These are phyloP conservation scores for Heteractis magnifica DNA, from an alignment of 92 coral and sea anemone genomes.

Conservation along the genomic window DNA sequence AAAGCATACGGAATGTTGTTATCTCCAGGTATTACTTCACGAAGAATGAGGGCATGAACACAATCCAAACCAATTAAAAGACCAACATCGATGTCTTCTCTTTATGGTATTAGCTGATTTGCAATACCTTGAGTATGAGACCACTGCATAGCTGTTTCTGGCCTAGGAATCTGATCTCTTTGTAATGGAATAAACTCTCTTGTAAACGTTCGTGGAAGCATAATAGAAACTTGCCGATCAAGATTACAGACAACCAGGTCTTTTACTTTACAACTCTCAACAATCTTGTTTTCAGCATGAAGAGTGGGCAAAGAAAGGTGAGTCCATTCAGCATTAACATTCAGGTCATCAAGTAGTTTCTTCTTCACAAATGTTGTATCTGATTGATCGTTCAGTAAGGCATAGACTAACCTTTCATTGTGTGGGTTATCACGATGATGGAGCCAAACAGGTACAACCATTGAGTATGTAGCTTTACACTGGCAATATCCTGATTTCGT, in stretches of 20 bases:
- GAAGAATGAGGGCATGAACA: constrained; percentile 17
- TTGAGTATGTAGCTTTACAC: constrained; percentile 32
- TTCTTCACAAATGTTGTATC: constrained; percentile 55
- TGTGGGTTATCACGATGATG: not conserved
- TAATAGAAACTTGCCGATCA: constrained; percentile 33
- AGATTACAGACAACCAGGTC: constrained; percentile 46
- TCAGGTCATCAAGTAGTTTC: constrained; percentile 31
- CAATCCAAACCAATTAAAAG: constrained; percentile 61
- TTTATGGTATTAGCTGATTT: constrained; percentile 29
- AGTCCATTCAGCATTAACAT: not conserved
- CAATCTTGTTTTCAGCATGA: constrained; percentile 51
- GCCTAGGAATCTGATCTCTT: constrained; percentile 46
- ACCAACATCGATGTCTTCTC: constrained; percentile 38
- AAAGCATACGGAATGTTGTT: constrained; percentile 44
- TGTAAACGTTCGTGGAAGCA: not conserved
- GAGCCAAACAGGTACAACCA: constrained; percentile 36
- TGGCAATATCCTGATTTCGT: not conserved
- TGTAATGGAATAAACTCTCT: constrained; percentile 17
- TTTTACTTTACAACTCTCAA: constrained; percentile 40
- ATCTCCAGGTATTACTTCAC: constrained; percentile 54
- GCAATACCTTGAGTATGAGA: constrained; percentile 4
- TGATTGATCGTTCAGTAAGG: constrained; percentile 58
- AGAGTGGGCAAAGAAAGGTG: constrained; percentile 36
- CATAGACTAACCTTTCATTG: constrained; percentile 45
- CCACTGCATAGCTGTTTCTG: constrained; percentile 39